These are phyloP conservation scores for Pyrrhia umbra DNA, from an alignment of 2,888 invertebrate species.

Conservation along the genomic window DNA sequence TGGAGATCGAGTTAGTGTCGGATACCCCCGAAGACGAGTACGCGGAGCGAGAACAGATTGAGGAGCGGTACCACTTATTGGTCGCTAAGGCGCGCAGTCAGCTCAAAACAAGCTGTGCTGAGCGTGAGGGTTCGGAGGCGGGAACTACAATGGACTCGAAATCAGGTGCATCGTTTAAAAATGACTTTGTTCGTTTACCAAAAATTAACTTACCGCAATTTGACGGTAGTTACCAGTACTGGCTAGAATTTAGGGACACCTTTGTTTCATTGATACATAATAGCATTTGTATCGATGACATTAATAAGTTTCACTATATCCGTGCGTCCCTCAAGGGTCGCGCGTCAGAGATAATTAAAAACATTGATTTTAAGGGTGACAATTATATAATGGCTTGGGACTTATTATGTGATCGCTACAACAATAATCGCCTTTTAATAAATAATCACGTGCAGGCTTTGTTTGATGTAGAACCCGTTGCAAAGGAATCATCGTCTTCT, in stretches of 20 bases:
- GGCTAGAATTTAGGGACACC: too few species aligned
- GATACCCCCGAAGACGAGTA: constrained; percentile 4
- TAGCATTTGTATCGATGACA: too few species aligned
- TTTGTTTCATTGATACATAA: too few species aligned
- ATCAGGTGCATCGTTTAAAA: constrained; percentile 12
- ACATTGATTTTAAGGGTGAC: too few species aligned
- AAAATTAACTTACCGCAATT: constrained; percentile 6
- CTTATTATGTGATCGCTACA: constrained; percentile 9
- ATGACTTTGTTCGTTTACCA: constrained; percentile 8
- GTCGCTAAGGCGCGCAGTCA: constrained; percentile 5
- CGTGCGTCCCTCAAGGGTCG: constrained; percentile 26
- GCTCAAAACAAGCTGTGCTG: background rate
- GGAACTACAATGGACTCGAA: constrained; percentile 7
- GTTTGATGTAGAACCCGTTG: too few species aligned
- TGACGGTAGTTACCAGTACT: background rate
- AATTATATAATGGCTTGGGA: constrained; percentile 2
- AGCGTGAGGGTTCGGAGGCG: constrained; percentile 6
- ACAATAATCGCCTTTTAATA: constrained; percentile 6
- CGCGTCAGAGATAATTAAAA: constrained; percentile 36
- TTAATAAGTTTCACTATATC: too few species aligned
- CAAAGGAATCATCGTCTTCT: background rate
- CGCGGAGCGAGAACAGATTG: constrained; percentile 4
- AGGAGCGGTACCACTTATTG: constrained; percentile 7
- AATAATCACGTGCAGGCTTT: constrained; percentile 7
- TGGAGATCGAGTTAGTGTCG: constrained; percentile 3